Conservation (phyloP, 2,888 invertebrate genomes). For the Julus scanicus region DNA sequence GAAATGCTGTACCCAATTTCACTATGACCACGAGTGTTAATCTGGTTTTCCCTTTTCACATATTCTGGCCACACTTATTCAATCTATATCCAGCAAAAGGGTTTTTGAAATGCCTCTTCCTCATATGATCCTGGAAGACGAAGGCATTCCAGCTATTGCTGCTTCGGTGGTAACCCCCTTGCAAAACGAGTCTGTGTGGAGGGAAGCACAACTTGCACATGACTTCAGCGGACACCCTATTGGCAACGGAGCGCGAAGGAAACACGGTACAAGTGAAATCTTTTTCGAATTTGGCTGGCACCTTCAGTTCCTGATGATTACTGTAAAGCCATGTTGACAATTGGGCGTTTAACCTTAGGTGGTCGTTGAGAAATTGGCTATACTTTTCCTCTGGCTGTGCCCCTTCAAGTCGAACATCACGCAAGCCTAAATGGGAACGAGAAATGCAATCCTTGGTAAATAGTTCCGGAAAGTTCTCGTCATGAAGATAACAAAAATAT, state of each 20-base stretch:
- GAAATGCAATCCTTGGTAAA: constrained; percentile 38
- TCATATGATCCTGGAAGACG: constrained; percentile 36
- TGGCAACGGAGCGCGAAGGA: constrained; percentile 1
- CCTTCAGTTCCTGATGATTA: constrained; percentile 39
- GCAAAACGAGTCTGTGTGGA: constrained; percentile 4
- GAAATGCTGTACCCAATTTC: not conserved
- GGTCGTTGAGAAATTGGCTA: constrained; percentile 4
- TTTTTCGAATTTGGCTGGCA: not conserved
- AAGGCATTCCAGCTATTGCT: constrained; percentile 24
- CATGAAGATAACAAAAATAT: not conserved
- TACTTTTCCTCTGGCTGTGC: constrained; percentile 19
- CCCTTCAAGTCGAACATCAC: not conserved
- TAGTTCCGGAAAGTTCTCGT: constrained; percentile 23
- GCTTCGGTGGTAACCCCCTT: constrained; percentile 36
- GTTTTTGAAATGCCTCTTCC: not conserved
- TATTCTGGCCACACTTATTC: not conserved
- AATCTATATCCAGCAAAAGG: not conserved
- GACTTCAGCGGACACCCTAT: constrained; percentile 12
- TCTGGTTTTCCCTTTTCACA: not conserved
- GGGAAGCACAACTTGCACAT: constrained; percentile 20
- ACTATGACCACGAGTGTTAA: not conserved
- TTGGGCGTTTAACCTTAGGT: constrained; percentile 16
- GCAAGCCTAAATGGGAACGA: constrained; percentile 38
- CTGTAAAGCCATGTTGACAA: constrained; percentile 28
- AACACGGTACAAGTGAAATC: constrained; percentile 29